These are phyloP conservation scores for Synergus itoensis DNA, from an alignment of 2,888 invertebrate genomes.

Conservation along the genomic window DNA sequence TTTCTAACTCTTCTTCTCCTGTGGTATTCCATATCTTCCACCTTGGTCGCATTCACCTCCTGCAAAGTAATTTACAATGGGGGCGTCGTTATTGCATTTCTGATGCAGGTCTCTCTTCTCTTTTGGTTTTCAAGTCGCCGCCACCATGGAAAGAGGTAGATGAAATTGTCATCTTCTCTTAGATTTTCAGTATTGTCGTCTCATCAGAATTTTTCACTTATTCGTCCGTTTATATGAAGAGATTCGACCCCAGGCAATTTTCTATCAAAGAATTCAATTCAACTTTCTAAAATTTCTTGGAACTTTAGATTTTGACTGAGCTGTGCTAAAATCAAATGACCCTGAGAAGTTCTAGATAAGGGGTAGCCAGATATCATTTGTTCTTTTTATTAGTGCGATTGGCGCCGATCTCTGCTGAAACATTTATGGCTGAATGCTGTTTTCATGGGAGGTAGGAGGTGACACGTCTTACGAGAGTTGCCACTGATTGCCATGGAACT, in stretches of 20 bases:
- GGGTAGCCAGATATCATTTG: too few species aligned
- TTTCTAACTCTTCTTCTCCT: conserved; percentile 45
- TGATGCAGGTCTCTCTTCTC: conserved; percentile 55
- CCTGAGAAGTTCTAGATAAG: neutral
- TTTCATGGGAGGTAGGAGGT: neutral
- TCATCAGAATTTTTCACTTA: conserved; percentile 16
- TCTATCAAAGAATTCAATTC: neutral
- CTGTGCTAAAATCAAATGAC: neutral
- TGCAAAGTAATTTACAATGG: conserved; percentile 68
- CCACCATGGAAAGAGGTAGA: conserved; percentile 42
- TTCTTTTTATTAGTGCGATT: too few species aligned
- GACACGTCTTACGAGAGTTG: neutral
- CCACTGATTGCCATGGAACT: neutral
- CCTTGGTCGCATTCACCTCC: conserved; percentile 54
- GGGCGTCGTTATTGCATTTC: conserved; percentile 67
- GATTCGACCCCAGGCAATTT: conserved; percentile 24
- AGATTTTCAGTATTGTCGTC: conserved; percentile 37
- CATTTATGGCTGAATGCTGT: too few species aligned
- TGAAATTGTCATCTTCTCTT: conserved; percentile 44
- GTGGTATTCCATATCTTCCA: conserved; percentile 46
- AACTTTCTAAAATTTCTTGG: neutral
- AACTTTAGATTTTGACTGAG: neutral
- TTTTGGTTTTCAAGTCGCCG: conserved; percentile 44
- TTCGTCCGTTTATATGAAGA: neutral
- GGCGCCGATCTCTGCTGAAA: neutral